Evolutionary conservation across 2,888 invertebrate species (phyloP).

Genomic region (Phymatocera aterrima): DNA sequence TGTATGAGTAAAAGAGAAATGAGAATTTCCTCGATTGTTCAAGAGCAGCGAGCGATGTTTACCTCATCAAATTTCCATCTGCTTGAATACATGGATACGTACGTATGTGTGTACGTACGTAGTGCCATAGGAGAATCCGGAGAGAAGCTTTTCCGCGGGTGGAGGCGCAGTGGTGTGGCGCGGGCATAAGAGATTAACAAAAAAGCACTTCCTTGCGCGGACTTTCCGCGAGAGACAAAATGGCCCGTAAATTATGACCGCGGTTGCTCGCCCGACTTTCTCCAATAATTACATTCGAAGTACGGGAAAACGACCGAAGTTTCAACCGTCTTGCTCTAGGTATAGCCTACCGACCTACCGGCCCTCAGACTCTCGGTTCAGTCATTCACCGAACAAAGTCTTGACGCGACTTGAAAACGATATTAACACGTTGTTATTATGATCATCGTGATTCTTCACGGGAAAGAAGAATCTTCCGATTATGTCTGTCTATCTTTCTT

Average conservation of each 20-base stretch:
- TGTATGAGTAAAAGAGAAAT: background rate
- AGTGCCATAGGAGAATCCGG: background rate
- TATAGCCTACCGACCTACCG: background rate
- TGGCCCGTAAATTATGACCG: constrained; percentile 36
- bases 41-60: constrained; percentile 58
- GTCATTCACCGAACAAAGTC: constrained; percentile 12
- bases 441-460: background rate
- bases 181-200: constrained; percentile 21
- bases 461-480: background rate
- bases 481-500: background rate
- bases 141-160: background rate
- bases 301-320: constrained; percentile 33
- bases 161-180: no score
- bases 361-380: background rate
- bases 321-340: constrained; percentile 23
- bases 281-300: constrained; percentile 43
- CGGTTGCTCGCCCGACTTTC: constrained; percentile 28
- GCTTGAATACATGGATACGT: constrained; percentile 52
- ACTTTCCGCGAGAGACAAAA: constrained; percentile 44
- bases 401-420: background rate
- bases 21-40: constrained; percentile 50
- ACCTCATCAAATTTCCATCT: constrained; percentile 65
- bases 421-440: background rate
- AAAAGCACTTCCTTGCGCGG: constrained; percentile 41
- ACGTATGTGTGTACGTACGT: no score